Percentiles rank a stretch among this genome's conserved stretches.
phyloP scores from a whole-genome alignment of 1,140 invertebrate species.

The Wasmannia auropunctata region DNA sequence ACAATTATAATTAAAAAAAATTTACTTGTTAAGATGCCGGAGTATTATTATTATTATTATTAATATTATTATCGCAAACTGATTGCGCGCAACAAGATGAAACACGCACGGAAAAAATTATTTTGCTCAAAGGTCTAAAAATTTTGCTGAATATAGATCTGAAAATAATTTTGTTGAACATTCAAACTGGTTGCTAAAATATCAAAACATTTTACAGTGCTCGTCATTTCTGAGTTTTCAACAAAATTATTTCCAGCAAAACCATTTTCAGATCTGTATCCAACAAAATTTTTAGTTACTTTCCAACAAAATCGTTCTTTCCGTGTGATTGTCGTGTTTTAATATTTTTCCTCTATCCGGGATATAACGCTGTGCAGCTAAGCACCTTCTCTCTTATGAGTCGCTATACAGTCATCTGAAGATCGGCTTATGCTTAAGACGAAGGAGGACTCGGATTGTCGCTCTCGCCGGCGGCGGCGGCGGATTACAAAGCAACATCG shows the following conservation, averaged over 20 bases:
- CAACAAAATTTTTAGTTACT: too few relatives aligned
- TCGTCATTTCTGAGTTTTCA: too few relatives aligned
- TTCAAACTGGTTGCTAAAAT: too few relatives aligned
- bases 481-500: constrained; percentile 41
- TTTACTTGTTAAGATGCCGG: background rate
- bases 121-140: too few relatives aligned
- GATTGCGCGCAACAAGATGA: background rate
- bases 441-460: constrained; percentile 6
- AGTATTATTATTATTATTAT: background rate
- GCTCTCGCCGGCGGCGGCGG: background rate
- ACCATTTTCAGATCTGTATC: too few relatives aligned
- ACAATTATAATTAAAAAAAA: background rate
- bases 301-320: too few relatives aligned
- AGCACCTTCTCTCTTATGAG: background rate
- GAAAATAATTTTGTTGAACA: too few relatives aligned
- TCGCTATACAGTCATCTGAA: constrained; percentile 16
- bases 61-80: background rate
- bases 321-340: background rate
- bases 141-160: too few relatives aligned
- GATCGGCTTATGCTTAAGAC: constrained; percentile 38
- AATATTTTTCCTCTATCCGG: background rate
- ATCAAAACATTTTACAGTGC: too few relatives aligned
- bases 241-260: too few relatives aligned
- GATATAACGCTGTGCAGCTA: background rate
- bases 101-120: too few relatives aligned